Percentiles rank a stretch among this genome's conserved stretches.
phyloP scores from a whole-genome alignment of 2,113 vertebrate genomes.

The Vombatus ursinus region DNA sequence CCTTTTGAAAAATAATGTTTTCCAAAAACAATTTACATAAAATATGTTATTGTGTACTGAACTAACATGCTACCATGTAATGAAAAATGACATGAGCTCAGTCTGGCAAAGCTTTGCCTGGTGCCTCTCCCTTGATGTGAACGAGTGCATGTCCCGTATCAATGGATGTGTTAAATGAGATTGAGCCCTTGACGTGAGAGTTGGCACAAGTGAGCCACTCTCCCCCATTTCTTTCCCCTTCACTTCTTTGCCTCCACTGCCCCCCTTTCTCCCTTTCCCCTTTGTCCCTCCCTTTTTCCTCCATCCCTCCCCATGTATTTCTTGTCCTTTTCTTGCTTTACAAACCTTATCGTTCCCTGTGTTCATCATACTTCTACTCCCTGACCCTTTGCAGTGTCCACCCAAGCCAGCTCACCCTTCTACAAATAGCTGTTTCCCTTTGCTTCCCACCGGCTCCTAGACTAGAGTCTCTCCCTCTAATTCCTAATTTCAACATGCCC shows the following conservation, averaged over 20 bases:
- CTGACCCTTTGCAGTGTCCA: not conserved
- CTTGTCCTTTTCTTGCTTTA: not conserved
- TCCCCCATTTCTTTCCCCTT: constrained; percentile 7
- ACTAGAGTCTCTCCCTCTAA: not conserved
- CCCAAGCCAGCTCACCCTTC: not conserved
- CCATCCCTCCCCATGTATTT: not conserved
- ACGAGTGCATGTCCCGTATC: not conserved
- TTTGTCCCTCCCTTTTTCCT: not conserved
- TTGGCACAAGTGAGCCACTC: not conserved
- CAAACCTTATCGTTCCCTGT: not conserved
- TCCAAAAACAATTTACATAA: not conserved
- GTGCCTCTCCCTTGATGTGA: too few species aligned
- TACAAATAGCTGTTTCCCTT: not conserved
- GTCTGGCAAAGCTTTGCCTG: not conserved
- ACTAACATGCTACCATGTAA: not conserved
- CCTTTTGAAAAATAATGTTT: not conserved
- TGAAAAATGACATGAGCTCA: not conserved
- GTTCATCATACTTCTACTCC: not conserved
- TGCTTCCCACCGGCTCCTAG: not conserved
- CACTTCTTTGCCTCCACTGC: constrained; percentile 4
- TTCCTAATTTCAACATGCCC: fast-evolving
- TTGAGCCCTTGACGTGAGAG: not conserved
- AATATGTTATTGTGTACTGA: not conserved
- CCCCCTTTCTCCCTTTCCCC: not conserved
- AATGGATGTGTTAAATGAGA: not conserved